These are phyloP conservation scores for Gila robusta DNA, from an alignment of 2,797 vertebrate genomes.

Conservation along the genomic window DNA sequence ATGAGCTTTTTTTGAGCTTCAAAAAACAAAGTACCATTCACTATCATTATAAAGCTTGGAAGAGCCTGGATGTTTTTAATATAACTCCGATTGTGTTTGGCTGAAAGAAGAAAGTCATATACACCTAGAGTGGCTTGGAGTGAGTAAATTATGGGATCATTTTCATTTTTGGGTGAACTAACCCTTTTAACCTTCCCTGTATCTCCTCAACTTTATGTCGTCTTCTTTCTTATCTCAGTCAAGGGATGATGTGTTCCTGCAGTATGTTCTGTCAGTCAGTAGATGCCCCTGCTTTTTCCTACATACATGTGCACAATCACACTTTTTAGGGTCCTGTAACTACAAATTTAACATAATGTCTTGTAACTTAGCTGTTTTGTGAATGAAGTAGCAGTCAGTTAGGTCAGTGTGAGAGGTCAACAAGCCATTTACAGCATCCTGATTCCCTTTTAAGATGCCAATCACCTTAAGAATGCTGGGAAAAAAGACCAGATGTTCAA, in stretches of 20 bases:
- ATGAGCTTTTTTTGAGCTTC: too few species aligned
- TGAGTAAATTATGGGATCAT: too few species aligned
- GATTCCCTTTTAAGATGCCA: conserved; percentile 81
- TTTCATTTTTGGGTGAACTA: too few species aligned
- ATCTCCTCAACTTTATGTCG: background rate
- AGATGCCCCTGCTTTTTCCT: background rate
- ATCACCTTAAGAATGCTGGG: conserved; percentile 78
- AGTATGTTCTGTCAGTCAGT: conserved; percentile 23
- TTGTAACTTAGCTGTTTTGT: conserved; percentile 77
- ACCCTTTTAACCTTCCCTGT: background rate
- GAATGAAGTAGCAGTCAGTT: conserved; percentile 78
- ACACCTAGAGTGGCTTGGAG: too few species aligned
- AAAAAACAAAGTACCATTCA: too few species aligned
- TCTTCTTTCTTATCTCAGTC: background rate
- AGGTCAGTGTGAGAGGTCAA: conserved; percentile 67
- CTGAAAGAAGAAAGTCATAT: too few species aligned
- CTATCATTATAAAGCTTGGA: too few species aligned
- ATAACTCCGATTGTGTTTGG: too few species aligned
- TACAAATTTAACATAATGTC: conserved; percentile 79
- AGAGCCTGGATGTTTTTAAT: too few species aligned
- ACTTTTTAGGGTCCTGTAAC: conserved; percentile 69
- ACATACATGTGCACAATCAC: conserved; percentile 40
- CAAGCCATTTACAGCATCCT: conserved; percentile 76
- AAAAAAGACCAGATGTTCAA: conserved; percentile 73
- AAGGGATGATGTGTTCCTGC: conserved; percentile 11